Percentiles rank a stretch among this genome's conserved stretches.
phyloP scores from a whole-genome alignment of 2,797 vertebrate species.

The Brotula barbata region DNA sequence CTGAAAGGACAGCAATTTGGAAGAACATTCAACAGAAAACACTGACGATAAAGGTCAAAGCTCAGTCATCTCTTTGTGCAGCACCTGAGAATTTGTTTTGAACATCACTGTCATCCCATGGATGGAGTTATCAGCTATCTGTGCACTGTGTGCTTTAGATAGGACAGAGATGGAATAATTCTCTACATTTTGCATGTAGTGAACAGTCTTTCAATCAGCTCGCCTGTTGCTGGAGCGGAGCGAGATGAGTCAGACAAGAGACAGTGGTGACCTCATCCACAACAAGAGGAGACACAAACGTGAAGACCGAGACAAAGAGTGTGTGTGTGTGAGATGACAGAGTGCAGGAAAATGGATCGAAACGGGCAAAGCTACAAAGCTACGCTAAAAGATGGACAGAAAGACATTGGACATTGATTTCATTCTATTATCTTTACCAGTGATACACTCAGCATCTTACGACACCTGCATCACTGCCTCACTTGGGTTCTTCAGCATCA shows the following conservation, averaged over 20 bases:
- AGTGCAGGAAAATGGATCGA: not conserved
- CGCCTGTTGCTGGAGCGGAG: constrained; percentile 25
- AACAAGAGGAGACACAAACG: constrained; percentile 9
- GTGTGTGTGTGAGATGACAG: not conserved
- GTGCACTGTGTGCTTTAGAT: constrained; percentile 18
- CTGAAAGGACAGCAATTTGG: not conserved
- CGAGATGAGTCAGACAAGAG: constrained; percentile 46
- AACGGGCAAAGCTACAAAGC: too few relatives aligned
- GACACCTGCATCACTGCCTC: too few relatives aligned
- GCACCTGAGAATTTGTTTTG: not conserved
- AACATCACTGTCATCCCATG: constrained; percentile 15
- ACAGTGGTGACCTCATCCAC: constrained; percentile 41
- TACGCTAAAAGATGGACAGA: too few relatives aligned
- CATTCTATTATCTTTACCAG: too few relatives aligned
- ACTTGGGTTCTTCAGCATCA: too few relatives aligned
- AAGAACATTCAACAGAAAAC: not conserved
- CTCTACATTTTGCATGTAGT: constrained; percentile 45
- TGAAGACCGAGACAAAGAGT: not conserved
- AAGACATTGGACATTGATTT: not conserved
- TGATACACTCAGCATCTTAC: too few relatives aligned
- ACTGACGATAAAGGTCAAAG: not conserved
- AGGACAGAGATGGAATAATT: constrained; percentile 41
- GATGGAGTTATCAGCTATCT: constrained; percentile 31
- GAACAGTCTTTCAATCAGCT: constrained; percentile 31
- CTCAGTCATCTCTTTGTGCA: not conserved